Evolutionary conservation across 2,113 vertebrate genomes (phyloP).

Genomic region (Cyanoderma ruficeps): DNA sequence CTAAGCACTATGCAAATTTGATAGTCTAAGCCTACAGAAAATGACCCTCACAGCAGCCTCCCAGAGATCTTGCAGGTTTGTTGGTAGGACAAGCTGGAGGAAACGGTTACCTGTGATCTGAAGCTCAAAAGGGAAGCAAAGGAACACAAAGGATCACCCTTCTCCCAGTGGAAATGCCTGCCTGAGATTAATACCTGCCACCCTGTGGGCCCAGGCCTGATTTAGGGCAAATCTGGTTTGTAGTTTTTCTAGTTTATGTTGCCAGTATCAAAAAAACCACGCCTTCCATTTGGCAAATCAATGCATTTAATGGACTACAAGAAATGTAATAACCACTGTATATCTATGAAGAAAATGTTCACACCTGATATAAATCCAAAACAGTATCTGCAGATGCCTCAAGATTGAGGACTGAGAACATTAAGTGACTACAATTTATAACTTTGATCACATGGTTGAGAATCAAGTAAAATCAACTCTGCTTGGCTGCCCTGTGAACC

Average conservation of each 20-base stretch:
- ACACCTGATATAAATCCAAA: not conserved
- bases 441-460: not conserved
- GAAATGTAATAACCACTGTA: not conserved
- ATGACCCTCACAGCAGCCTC: fast-evolving
- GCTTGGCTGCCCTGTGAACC: not conserved
- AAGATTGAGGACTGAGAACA: not conserved
- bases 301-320: not conserved
- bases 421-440: not conserved
- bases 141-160: not conserved
- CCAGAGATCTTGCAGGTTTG: not conserved
- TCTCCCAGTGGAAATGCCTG: not conserved
- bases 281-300: not conserved
- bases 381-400: not conserved
- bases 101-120: not conserved
- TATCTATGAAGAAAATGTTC: not conserved
- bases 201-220: not conserved
- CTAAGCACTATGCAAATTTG: not conserved
- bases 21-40: not conserved
- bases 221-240: not conserved
- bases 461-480: not conserved
- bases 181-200: not conserved
- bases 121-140: not conserved
- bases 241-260: not conserved
- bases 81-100: not conserved
- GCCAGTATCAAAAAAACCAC: fast-evolving